Percentiles rank a stretch among this genome's conserved stretches.
Conservation (phyloP, 2,797 vertebrate species). For the Ataeniobius toweri region DNA sequence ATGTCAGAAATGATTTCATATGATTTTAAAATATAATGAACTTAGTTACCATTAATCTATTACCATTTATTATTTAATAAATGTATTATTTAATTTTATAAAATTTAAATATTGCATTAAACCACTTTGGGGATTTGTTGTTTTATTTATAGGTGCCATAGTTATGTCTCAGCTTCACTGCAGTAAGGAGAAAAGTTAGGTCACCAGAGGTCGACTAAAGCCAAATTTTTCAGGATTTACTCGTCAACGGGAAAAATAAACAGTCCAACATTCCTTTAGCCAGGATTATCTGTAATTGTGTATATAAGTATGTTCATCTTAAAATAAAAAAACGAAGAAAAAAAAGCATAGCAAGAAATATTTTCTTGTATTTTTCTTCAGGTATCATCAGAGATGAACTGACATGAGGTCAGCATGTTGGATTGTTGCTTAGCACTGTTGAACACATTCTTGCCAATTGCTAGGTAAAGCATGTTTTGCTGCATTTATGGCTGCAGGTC, state of each 20-base stretch:
- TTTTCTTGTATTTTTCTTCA: no score
- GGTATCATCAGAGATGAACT: no score
- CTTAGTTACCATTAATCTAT: not conserved
- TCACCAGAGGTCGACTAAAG: not conserved
- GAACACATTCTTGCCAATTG: no score
- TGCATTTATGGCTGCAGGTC: no score
- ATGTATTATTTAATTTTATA: no score
- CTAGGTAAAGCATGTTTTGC: no score
- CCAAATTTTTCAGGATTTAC: not conserved
- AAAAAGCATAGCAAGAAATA: no score
- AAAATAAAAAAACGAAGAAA: no score
- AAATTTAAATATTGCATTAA: not conserved
- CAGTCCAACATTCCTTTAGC: not conserved
- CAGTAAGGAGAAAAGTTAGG: not conserved
- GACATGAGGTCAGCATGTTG: no score
- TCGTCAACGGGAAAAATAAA: not conserved
- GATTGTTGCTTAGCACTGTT: no score
- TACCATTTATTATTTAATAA: no score
- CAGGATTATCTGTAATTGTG: not conserved
- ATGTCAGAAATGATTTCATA: not conserved
- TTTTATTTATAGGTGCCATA: no score
- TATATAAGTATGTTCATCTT: not conserved
- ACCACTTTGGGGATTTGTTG: not conserved
- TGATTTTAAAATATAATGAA: not conserved
- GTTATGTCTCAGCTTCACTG: not conserved